Evolutionary conservation across 2,797 vertebrate genomes (phyloP), one percentile per base, ranked within the genome.

Genomic region (Epinephelus coioides): DNA sequence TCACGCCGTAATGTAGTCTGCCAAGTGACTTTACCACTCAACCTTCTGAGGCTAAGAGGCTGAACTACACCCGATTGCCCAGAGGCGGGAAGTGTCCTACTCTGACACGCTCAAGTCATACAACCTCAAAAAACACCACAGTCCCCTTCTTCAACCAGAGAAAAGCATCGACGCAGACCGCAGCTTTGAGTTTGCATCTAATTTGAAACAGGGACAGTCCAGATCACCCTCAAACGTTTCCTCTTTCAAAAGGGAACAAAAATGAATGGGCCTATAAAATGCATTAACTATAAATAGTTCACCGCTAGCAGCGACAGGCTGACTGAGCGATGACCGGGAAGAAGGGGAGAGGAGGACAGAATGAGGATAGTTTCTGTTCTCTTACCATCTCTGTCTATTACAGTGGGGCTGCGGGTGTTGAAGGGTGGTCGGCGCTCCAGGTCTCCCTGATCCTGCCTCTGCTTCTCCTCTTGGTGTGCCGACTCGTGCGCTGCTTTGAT

Each of bases 401-500:
- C 70, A 2, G 73, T 96, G 23, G 97, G 97, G 91, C 97, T 98
- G 89, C 96, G 97, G 43, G 96, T 96, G 66, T 91, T 80, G 74
- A 96, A 96, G 1, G 94, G 88, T 0, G 91, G 90, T 67, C 97
- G 95, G 44, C 96, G 96, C 1, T 99, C 98, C 86, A 95, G 64
- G 65, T 97, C 97, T 56, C 95, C 93, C 86, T 96, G 97, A 70
- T 99, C 98, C 79, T 98, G 97, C 87, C 98, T 95, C 94, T 98
- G 98, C 72, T 96, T 96, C 63, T 99, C 98, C 72, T 99, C 98
- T 86, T 98, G 93, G 87, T 98, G 95, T 0, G 97, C 96, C 0
- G 97, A 98, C 73, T 99, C 98, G 11, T 98, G 98, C 86, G 95
- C 97, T 0, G 97, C 97, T 91, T 99, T 99, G 89, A 99, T 98